Base-by-base conservation (phyloP, 2,888 invertebrate genomes). In the Caenorhabditis sulstoni region DNA sequence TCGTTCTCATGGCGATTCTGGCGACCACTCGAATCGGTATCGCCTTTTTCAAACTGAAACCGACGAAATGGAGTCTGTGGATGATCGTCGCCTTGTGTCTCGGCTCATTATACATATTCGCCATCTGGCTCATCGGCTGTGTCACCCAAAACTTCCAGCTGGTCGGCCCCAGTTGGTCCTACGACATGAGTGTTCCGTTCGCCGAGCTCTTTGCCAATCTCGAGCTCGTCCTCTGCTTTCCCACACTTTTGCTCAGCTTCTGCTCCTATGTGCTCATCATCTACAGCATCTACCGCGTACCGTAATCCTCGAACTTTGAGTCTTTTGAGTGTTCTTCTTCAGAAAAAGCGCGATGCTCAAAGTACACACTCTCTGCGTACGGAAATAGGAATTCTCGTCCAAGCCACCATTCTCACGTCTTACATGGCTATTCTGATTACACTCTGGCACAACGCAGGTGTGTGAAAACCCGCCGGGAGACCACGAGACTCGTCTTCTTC, bases 371-470 rank as follows among this genome's bases (percentile, higher is more conserved):
- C 70, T 5, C 20, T 47, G 5, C 65, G 74, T 18, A 62, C 52
- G 0, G 78, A 79, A 52, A 18, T 79, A 3, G 65, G 67, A 16
- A 79, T 81, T 44, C 57, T 81, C 12, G 52, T 68, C 12, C 81
- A 81, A 18, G 71, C 81, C 11, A 65, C 77, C 20, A 47, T 76
- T 57, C 53, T 73, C 47, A 81, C 81, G 22, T 35, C 73, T 3
- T 81, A 81, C 65, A 73, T 77, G 73, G 68, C 73, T 20, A 53
- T 73, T 47, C 45, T 81, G 68, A 77, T 81, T 18, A 55, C 64
- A 22, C 35, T 81, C 1, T 81, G 81, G 81, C 81, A 81, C n/a
- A 74, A 77, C 58, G 77, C 73, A 53, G 81, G 77, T 74, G 59
- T 55, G 61, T 62, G 66, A 58, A 53, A 62, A 50, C 35, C 22